Evolutionary conservation across 2,113 vertebrate genomes (phyloP).

Genomic region (Himantopus leucocephalus): DNA sequence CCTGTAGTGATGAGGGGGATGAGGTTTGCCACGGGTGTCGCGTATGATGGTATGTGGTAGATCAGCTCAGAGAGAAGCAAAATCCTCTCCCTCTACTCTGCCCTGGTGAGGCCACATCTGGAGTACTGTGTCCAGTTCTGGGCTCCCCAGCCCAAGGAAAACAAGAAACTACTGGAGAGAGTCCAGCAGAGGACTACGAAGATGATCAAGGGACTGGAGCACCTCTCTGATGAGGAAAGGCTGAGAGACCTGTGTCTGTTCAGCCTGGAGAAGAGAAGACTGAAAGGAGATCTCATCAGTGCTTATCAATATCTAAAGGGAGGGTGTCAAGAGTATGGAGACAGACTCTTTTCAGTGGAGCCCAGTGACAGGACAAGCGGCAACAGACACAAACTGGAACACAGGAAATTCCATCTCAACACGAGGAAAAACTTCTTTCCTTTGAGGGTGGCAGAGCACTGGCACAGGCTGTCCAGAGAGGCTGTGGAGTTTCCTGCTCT

Average conservation of each 20-base stretch:
- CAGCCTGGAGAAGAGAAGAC: neutral
- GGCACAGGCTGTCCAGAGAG: neutral
- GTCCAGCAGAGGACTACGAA: neutral
- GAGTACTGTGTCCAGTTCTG: neutral
- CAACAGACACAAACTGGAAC: neutral
- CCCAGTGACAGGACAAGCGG: neutral
- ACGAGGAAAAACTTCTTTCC: neutral
- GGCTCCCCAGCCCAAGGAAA: neutral
- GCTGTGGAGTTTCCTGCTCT: neutral
- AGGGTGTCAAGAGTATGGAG: neutral
- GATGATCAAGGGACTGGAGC: neutral
- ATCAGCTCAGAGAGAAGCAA: neutral
- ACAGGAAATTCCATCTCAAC: neutral
- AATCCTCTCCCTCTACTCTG: neutral
- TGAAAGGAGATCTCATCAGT: neutral
- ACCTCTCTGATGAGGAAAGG: neutral
- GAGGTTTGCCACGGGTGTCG: neutral
- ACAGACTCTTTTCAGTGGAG: neutral
- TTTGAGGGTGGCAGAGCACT: neutral
- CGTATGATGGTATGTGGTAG: neutral
- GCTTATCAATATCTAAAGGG: neutral
- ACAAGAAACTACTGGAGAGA: neutral
- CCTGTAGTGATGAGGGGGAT: neutral
- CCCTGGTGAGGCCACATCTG: neutral
- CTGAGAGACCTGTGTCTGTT: neutral